Evolutionary conservation across 2,888 invertebrate genomes (phyloP).

Genomic region (Pseudeuparius sepicola): DNA sequence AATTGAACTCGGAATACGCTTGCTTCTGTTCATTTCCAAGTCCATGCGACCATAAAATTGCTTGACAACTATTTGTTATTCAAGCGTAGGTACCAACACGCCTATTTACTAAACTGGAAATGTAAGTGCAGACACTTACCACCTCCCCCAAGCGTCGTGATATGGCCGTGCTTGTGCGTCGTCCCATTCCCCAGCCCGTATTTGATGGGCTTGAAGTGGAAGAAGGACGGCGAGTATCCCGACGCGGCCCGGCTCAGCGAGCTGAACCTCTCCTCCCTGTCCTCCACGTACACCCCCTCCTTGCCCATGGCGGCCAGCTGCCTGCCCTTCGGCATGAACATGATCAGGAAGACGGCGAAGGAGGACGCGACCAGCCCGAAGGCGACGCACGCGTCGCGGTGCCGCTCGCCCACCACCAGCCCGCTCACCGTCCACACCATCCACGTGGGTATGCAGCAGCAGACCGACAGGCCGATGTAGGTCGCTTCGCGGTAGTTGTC

Average conservation of each 20-base stretch:
- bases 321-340: constrained; percentile 90
- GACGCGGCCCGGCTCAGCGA: constrained; percentile 68
- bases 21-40: too few relatives aligned
- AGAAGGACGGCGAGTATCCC: constrained; percentile 84
- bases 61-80: too few relatives aligned
- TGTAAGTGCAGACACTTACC: too few relatives aligned
- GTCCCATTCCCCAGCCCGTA: constrained; percentile 42
- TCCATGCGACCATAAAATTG: too few relatives aligned
- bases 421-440: constrained; percentile 77
- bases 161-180: constrained; percentile 32
- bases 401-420: constrained; percentile 63
- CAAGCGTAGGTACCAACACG: too few relatives aligned
- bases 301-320: constrained; percentile 88
- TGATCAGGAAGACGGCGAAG: constrained; percentile 76
- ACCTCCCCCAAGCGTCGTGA: constrained; percentile 35
- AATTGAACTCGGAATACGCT: too few relatives aligned
- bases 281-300: constrained; percentile 74
- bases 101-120: too few relatives aligned
- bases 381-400: constrained; percentile 80
- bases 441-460: constrained; percentile 81
- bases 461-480: constrained; percentile 82
- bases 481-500: constrained; percentile 91
- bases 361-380: constrained; percentile 81
- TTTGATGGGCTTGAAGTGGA: constrained; percentile 84
- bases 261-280: constrained; percentile 73